A percentile compares a stretch with the other conserved stretches of the same genome.
Evolutionary conservation across 2,113 vertebrate genomes (phyloP).

Genomic region (Eudyptes chrysolophus): DNA sequence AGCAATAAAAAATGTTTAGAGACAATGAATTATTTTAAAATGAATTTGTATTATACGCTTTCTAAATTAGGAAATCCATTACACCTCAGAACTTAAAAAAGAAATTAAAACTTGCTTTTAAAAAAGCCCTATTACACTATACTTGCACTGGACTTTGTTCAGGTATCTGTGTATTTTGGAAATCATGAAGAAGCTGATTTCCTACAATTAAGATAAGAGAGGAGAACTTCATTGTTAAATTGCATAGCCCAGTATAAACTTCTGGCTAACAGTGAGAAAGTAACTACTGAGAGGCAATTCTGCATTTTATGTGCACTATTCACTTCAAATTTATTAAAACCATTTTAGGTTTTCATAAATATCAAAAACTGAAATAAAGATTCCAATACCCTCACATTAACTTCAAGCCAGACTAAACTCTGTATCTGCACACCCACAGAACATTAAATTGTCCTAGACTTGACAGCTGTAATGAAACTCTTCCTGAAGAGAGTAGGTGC

Average conservation of each 20-base stretch:
- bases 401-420: background rate
- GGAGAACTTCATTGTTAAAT: background rate
- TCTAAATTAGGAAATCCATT: background rate
- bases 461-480: background rate
- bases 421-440: background rate
- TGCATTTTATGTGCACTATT: background rate
- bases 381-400: background rate
- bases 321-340: background rate
- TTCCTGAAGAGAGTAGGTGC: background rate
- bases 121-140: background rate
- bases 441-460: background rate
- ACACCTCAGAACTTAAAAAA: background rate
- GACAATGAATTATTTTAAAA: background rate
- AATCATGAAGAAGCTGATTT: background rate
- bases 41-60: background rate
- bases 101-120: background rate
- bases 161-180: background rate
- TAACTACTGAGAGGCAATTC: background rate
- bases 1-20: background rate
- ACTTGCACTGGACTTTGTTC: background rate
- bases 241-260: background rate
- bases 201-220: background rate
- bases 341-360: background rate
- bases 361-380: background rate
- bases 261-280: background rate